A percentile compares a stretch with the other conserved stretches of the same genome.
phyloP scores from a whole-genome alignment of 2,888 invertebrate species.

The Dasysyrphus tricinctus region DNA sequence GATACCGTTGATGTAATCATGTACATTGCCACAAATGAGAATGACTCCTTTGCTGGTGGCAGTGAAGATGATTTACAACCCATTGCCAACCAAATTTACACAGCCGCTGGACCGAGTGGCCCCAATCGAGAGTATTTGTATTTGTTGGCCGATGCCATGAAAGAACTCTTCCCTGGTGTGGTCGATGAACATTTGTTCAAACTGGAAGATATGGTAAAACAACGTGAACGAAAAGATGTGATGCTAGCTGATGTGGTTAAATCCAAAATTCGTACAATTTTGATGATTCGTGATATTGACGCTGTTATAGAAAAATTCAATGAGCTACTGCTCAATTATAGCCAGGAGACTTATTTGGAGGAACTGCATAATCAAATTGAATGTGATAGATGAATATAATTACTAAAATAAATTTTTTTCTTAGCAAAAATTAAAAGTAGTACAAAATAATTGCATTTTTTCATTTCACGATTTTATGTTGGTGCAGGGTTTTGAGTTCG shows the following conservation, averaged over 20 bases:
- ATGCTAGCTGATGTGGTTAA: constrained; percentile 77
- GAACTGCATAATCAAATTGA: neutral
- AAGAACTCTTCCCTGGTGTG: constrained; percentile 88
- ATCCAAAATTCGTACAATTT: constrained; percentile 75
- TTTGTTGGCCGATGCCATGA: constrained; percentile 91
- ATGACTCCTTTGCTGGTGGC: constrained; percentile 89
- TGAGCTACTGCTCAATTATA: constrained; percentile 8
- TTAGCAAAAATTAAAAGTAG: neutral
- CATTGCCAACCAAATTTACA: constrained; percentile 92
- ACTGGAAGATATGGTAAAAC: constrained; percentile 86
- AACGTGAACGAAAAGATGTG: constrained; percentile 78
- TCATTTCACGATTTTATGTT: no score
- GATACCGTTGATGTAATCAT: constrained; percentile 77
- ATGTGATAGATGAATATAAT: neutral
- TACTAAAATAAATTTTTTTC: neutral
- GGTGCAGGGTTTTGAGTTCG: no score
- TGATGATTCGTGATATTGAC: constrained; percentile 27
- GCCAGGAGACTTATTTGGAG: constrained; percentile 10
- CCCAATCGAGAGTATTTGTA: constrained; percentile 96
- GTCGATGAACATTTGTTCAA: constrained; percentile 90
- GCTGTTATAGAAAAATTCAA: constrained; percentile 43
- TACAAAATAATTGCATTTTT: neutral
- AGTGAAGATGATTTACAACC: constrained; percentile 87
- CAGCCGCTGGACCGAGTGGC: constrained; percentile 92
- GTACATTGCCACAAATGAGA: constrained; percentile 92